Evolutionary conservation across 2,888 invertebrate species (phyloP), one percentile per base, ranked within the genome.

Genomic region (Orthosia gracilis): DNA sequence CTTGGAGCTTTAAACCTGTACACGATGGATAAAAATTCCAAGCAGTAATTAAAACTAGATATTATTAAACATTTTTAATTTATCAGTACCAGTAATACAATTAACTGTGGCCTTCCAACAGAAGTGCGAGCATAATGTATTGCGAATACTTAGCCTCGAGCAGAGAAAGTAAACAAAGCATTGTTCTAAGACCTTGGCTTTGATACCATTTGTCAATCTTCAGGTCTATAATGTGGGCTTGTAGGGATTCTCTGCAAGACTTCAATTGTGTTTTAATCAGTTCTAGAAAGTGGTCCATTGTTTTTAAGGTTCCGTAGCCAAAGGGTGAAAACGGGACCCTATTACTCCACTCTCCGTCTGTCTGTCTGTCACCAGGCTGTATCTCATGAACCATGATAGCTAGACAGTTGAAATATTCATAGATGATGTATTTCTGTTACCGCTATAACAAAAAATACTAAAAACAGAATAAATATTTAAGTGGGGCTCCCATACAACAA

Each of bases 61-160:
- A 40, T 0, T 40, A 40, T 40, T 40, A 40, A 9, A 40, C n/a
- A 40, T 3, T 58, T 58, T n/a, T 47, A 59, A 69, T 57, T 21
- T 52, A 63, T 18, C 15, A 50, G 45, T 61, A 58, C 50, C 11
- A 47, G 64, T 31, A 61, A 66, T 54, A 57, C n/a, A 76, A 73
- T 55, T 54, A 5, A 47, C 45, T 59, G 11, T 31, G 69, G 62
- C 73, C 54, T 62, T 58, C 26, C 2, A 26, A 55, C 78, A 26
- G 23, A 68, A 73, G 70, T 58, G 65, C 58, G 73, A 69, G 69
- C 59, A 73, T 21, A 47, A 26, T 52, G 57, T 72, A 63, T 83
- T 83, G 83, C 83, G 57, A 83, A 76, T 65, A 52, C 18, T 52
- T 58, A 72, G 31, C 76, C 72, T 83, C 62, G 72, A 31, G 13